These are phyloP conservation scores for Onychostruthus taczanowskii DNA, from an alignment of 2,113 vertebrate genomes.

Conservation along the genomic window DNA sequence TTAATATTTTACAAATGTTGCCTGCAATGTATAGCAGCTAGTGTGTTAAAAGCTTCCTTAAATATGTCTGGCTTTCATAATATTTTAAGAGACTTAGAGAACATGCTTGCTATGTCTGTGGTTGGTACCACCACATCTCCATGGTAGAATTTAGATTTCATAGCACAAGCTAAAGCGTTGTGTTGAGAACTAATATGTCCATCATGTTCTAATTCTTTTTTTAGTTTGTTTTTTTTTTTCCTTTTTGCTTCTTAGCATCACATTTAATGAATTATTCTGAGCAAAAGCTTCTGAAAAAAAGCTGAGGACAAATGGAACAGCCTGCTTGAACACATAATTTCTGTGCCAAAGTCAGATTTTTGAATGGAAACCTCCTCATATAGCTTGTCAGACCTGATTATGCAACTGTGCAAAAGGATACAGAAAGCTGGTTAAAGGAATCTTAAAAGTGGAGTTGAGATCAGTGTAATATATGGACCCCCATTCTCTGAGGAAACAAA, in stretches of 20 bases:
- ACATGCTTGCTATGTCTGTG: not conserved
- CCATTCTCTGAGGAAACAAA: not conserved
- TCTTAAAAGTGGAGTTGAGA: not conserved
- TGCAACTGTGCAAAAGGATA: not conserved
- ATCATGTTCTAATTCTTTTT: not conserved
- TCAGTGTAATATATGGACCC: not conserved
- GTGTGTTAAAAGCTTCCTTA: constrained; percentile 12
- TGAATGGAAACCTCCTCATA: not conserved
- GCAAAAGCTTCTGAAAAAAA: not conserved
- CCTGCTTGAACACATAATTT: not conserved
- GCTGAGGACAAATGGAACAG: not conserved
- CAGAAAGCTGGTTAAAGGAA: not conserved
- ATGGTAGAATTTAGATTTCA: not conserved
- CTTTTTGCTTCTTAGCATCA: not conserved
- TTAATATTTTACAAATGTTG: constrained; percentile 52
- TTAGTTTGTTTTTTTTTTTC: not conserved
- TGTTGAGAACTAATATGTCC: not conserved
- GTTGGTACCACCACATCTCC: not conserved
- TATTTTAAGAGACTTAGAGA: not conserved
- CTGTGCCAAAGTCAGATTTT: not conserved
- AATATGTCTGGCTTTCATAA: constrained; percentile 15
- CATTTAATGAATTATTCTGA: not conserved
- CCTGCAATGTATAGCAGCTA: not conserved
- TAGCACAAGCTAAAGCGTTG: not conserved
- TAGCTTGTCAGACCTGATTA: not conserved